phyloP scores from a whole-genome alignment of 2,888 invertebrate species.

The Agriopis leucophaearia region DNA sequence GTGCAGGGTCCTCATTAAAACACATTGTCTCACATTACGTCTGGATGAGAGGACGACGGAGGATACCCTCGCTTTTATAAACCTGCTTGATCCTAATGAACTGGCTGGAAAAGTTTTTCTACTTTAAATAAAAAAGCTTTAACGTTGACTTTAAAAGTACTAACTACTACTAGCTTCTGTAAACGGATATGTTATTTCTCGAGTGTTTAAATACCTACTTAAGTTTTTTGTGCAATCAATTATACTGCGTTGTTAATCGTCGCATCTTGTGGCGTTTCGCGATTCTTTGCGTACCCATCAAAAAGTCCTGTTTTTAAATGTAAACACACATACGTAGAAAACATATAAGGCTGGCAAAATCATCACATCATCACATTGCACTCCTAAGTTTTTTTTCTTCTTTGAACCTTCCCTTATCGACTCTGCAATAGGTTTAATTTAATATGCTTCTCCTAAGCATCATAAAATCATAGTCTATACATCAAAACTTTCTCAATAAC shows the following conservation, averaged over 20 bases:
- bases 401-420: neutral
- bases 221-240: neutral
- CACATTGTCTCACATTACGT: constrained; percentile 57
- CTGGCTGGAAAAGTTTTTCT: constrained; percentile 17
- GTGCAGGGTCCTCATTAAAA: constrained; percentile 55
- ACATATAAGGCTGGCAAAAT: too few relatives aligned
- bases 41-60: constrained; percentile 47
- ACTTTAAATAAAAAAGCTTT: neutral
- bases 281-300: too few relatives aligned
- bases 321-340: too few relatives aligned
- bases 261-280: too few relatives aligned
- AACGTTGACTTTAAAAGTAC: too few relatives aligned
- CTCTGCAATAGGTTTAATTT: constrained; percentile 1
- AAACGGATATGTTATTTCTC: too few relatives aligned
- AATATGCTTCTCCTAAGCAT: constrained; percentile 4
- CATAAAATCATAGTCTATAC: constrained; percentile 32
- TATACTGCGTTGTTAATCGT: neutral
- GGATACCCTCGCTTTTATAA: constrained; percentile 36
- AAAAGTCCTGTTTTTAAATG: too few relatives aligned
- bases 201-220: neutral
- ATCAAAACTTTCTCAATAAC: constrained; percentile 33
- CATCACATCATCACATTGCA: neutral
- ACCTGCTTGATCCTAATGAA: constrained; percentile 17
- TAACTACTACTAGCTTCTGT: too few relatives aligned
- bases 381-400: neutral